These are phyloP conservation scores for Oophaga pumilio DNA, from an alignment of 2,113 vertebrate genomes.

Conservation along the genomic window DNA sequence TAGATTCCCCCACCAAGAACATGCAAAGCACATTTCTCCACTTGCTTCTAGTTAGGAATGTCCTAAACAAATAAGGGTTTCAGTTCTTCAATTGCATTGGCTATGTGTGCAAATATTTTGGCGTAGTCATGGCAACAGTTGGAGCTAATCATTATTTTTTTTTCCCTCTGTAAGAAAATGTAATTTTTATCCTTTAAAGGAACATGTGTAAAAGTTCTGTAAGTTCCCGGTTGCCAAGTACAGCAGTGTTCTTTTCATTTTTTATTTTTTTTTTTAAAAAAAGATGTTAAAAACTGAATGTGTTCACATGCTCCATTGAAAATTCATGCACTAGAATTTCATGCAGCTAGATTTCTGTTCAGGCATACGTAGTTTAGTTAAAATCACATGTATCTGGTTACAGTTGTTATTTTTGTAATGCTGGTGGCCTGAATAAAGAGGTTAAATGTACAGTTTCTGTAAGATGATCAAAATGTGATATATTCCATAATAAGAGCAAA, in stretches of 20 bases:
- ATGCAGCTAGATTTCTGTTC: neutral
- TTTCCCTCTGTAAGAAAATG: constrained; percentile 8
- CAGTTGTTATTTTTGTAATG: constrained; percentile 1
- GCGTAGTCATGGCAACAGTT: constrained; percentile 45
- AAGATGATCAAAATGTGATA: neutral
- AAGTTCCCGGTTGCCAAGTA: neutral
- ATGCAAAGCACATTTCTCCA: constrained; percentile 41
- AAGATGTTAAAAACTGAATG: neutral
- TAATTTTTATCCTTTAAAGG: constrained; percentile 21
- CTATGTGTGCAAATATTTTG: constrained; percentile 52
- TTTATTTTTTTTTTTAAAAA: neutral
- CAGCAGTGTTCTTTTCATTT: neutral
- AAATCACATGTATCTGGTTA: neutral
- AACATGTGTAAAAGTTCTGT: neutral
- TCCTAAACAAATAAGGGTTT: constrained; percentile 43
- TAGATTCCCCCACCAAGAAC: constrained; percentile 37
- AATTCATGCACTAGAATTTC: neutral
- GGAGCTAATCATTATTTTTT: constrained; percentile 28
- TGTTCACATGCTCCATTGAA: neutral
- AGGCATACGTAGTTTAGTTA: neutral
- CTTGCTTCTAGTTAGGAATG: constrained; percentile 43
- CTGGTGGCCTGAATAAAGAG: neutral
- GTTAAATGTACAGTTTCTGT: neutral
- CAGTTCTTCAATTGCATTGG: constrained; percentile 44
- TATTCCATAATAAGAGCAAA: neutral